A percentile compares a stretch with the other conserved stretches of the same genome.
phyloP scores from a whole-genome alignment of 2,797 vertebrate species.

The Oreortyx pictus region DNA sequence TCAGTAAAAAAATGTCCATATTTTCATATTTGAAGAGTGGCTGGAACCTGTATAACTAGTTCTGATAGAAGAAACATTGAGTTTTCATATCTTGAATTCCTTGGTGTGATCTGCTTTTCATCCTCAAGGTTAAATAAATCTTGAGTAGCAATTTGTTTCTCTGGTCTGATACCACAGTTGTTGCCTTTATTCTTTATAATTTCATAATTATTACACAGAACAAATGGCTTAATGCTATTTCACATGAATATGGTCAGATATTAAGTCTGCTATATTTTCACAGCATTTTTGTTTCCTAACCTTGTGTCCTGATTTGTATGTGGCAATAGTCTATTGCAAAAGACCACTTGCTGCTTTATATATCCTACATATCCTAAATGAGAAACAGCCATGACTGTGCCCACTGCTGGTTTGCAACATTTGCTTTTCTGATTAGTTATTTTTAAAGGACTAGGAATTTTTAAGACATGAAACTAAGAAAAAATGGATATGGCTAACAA shows the following conservation, averaged over 20 bases:
- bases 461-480: not conserved
- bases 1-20: not conserved
- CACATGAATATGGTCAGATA: not conserved
- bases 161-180: not conserved
- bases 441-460: not conserved
- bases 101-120: not conserved
- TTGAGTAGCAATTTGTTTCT: not conserved
- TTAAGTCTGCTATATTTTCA: not conserved
- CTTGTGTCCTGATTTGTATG: not conserved
- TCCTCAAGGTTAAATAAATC: not conserved
- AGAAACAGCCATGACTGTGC: not conserved
- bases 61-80: not conserved
- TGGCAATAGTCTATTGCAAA: conserved; percentile 44
- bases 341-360: not conserved
- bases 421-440: not conserved
- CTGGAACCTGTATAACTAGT: not conserved
- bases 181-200: conserved; percentile 46
- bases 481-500: not conserved
- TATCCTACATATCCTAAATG: not conserved
- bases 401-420: not conserved
- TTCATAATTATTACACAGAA: not conserved
- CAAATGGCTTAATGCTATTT: not conserved
- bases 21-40: not conserved
- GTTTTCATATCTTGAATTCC: not conserved
- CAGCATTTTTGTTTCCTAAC: conserved; percentile 22